phyloP scores from a whole-genome alignment of 2,113 vertebrate species.

The Cranoglanis bouderius region DNA sequence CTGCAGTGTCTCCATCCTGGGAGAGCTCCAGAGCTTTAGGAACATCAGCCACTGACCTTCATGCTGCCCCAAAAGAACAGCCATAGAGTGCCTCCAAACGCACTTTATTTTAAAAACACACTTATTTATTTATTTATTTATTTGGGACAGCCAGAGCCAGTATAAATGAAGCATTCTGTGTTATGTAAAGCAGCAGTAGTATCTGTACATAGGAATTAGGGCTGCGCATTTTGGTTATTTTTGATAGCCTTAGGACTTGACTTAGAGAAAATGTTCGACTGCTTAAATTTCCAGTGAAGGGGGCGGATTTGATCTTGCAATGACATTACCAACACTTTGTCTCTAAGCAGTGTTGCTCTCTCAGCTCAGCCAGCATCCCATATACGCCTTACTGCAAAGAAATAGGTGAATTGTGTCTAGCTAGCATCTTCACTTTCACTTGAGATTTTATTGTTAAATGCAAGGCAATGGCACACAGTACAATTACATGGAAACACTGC shows the following conservation, averaged over 20 bases:
- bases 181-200: neutral
- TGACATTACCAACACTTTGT: neutral
- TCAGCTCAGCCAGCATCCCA: neutral
- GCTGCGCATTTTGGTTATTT: neutral
- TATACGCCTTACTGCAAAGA: neutral
- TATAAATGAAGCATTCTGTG: slow-evolving; percentile 12
- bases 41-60: slow-evolving; percentile 59
- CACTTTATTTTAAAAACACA: neutral
- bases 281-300: neutral
- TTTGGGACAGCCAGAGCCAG: neutral
- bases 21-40: slow-evolving; percentile 55
- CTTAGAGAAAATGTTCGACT: neutral
- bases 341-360: neutral
- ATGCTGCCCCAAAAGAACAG: neutral
- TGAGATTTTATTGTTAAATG: neutral
- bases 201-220: slow-evolving; percentile 18
- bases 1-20: slow-evolving; percentile 44
- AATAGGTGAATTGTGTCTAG: neutral
- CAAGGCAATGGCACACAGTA: neutral
- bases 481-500: no score
- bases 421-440: neutral
- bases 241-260: neutral
- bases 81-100: neutral
- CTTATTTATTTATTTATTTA: no score
- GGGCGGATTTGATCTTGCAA: neutral